A percentile compares a stretch with the other conserved stretches of the same genome.
Conservation (phyloP, 2,113 vertebrate genomes). For the Columba janthina region DNA sequence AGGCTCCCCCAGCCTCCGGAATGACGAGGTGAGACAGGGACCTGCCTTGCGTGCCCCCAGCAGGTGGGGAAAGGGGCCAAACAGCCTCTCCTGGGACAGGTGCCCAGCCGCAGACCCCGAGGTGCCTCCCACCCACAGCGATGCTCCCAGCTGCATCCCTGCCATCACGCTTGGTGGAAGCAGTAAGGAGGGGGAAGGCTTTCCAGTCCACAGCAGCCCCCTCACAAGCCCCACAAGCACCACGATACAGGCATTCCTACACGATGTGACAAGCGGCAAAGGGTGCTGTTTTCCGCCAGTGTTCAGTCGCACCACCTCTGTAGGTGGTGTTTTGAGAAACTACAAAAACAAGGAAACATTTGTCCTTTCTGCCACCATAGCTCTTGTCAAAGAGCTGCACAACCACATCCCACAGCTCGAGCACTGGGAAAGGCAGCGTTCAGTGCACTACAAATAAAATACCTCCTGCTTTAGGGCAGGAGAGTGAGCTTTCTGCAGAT, state of each 20-base stretch:
- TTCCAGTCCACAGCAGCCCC: not conserved
- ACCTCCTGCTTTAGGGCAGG: not conserved
- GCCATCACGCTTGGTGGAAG: not conserved
- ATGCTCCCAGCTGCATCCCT: not conserved
- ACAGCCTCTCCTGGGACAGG: not conserved
- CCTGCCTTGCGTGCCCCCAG: rapidly evolving
- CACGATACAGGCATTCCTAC: not conserved
- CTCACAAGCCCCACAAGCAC: rapidly evolving
- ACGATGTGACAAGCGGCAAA: not conserved
- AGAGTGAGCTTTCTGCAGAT: not conserved
- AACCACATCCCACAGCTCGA: not conserved
- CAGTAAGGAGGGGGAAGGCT: not conserved
- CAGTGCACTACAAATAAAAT: not conserved
- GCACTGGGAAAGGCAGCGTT: not conserved
- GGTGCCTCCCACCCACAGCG: rapidly evolving
- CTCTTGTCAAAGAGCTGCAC: not conserved
- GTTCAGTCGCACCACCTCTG: not conserved
- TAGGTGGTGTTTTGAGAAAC: not conserved
- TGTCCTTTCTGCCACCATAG: not conserved
- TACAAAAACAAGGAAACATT: not conserved
- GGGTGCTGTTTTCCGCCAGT: not conserved
- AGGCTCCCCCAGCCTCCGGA: not conserved
- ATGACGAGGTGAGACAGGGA: rapidly evolving
- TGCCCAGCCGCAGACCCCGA: rapidly evolving
- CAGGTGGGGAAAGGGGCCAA: not conserved